These are phyloP conservation scores for Athalia cordata DNA, from an alignment of 2,888 invertebrate genomes.

Conservation along the genomic window DNA sequence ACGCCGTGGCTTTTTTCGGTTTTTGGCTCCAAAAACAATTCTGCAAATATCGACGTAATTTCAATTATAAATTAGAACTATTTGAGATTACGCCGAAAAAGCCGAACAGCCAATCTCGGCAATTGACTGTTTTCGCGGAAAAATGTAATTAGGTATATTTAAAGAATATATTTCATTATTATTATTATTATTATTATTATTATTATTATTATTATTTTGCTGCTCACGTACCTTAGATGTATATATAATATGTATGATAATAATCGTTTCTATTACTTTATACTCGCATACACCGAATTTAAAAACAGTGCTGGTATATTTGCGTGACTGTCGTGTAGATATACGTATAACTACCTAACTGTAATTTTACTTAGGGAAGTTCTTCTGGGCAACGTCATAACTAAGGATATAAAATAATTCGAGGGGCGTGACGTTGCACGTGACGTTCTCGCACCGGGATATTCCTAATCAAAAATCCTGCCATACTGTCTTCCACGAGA, in stretches of 20 bases:
- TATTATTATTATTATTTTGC: constrained; percentile 1
- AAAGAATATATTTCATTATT: background rate
- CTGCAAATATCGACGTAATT: background rate
- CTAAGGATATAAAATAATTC: background rate
- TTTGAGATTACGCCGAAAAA: background rate
- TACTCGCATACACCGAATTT: constrained; percentile 38
- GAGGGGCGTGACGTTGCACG: constrained; percentile 5
- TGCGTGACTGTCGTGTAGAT: constrained; percentile 15
- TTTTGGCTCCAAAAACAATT: background rate
- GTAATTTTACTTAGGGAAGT: constrained; percentile 25
- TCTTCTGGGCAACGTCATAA: constrained; percentile 9
- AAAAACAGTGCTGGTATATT: constrained; percentile 32
- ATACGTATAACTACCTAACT: constrained; percentile 6
- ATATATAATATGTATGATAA: constrained; percentile 11
- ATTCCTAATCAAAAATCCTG: constrained; percentile 68
- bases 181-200: background rate
- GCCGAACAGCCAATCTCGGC: no score
- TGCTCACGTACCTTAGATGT: constrained; percentile 38
- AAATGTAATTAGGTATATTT: no score
- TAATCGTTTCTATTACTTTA: constrained; percentile 39
- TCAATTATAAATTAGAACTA: background rate
- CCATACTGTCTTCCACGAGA: constrained; percentile 70
- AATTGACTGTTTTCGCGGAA: no score
- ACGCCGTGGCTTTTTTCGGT: background rate
- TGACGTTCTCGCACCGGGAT: constrained; percentile 44